phyloP scores from a whole-genome alignment of 2,113 vertebrate species.

The Colistium nudipinnis region DNA sequence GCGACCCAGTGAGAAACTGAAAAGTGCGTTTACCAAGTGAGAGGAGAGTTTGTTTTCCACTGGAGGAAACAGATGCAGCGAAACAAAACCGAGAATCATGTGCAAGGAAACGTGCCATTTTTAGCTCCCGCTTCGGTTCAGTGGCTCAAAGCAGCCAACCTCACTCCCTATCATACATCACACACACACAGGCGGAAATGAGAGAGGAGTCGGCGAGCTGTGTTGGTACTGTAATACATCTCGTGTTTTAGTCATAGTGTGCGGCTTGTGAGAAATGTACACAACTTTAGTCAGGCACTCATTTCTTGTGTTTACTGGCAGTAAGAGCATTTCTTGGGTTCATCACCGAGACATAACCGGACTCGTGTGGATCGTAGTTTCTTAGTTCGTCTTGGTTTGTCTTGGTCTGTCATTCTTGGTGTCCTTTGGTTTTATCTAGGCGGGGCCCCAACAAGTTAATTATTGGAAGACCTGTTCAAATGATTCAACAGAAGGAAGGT shows the following conservation, averaged over 20 bases:
- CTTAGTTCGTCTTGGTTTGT: background rate
- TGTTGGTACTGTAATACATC: background rate
- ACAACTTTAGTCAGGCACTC: background rate
- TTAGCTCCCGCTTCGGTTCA: slow-evolving; percentile 38
- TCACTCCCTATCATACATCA: slow-evolving; percentile 3
- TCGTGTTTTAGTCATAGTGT: background rate
- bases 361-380: no score
- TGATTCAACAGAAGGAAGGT: background rate
- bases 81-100: slow-evolving; percentile 62
- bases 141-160: slow-evolving; percentile 26
- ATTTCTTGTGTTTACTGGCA: no score
- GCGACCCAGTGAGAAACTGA: slow-evolving; percentile 47
- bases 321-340: no score
- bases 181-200: background rate
- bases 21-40: slow-evolving; percentile 70
- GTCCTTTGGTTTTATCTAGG: no score
- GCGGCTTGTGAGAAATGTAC: background rate
- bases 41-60: slow-evolving; percentile 53
- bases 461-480: background rate
- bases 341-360: no score
- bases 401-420: background rate
- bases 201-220: background rate
- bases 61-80: slow-evolving; percentile 79
- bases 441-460: background rate
- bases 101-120: slow-evolving; percentile 46